These are phyloP conservation scores for Lasiurus cinereus DNA, from an alignment of 2,113 vertebrate genomes.

Conservation along the genomic window DNA sequence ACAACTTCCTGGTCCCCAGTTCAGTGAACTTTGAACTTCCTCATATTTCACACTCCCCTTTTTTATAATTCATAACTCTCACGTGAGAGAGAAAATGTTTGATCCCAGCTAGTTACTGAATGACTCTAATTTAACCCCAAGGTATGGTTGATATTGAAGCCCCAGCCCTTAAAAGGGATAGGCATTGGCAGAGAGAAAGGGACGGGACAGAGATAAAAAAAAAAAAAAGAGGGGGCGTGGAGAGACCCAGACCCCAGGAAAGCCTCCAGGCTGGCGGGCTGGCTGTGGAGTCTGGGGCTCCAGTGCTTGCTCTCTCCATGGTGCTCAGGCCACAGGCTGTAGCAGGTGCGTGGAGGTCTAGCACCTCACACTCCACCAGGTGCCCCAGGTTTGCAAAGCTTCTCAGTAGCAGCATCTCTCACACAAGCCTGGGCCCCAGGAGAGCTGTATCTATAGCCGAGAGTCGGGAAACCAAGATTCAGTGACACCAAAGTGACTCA, in stretches of 20 bases:
- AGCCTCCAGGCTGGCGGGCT: neutral
- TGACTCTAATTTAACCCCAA: neutral
- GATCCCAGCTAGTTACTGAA: neutral
- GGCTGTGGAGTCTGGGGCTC: neutral
- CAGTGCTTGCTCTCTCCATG: neutral
- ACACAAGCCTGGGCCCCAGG: neutral
- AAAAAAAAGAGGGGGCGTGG: no score
- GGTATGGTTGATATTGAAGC: neutral
- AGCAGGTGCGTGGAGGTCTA: neutral
- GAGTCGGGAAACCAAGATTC: neutral
- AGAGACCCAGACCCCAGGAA: neutral
- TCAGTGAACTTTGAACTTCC: neutral
- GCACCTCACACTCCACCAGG: no score
- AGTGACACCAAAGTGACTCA: neutral
- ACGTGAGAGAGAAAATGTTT: neutral
- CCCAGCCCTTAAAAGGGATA: neutral
- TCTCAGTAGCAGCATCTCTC: neutral
- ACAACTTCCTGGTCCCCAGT: neutral
- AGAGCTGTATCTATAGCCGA: neutral
- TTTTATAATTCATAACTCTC: neutral
- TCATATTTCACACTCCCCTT: neutral
- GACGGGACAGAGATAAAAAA: neutral
- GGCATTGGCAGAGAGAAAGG: neutral
- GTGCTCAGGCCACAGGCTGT: neutral
- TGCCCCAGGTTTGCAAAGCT: neutral